Percentiles rank a stretch among this genome's conserved stretches.
Evolutionary conservation across 2,888 invertebrate species (phyloP).

Genomic region (Labia minor): DNA sequence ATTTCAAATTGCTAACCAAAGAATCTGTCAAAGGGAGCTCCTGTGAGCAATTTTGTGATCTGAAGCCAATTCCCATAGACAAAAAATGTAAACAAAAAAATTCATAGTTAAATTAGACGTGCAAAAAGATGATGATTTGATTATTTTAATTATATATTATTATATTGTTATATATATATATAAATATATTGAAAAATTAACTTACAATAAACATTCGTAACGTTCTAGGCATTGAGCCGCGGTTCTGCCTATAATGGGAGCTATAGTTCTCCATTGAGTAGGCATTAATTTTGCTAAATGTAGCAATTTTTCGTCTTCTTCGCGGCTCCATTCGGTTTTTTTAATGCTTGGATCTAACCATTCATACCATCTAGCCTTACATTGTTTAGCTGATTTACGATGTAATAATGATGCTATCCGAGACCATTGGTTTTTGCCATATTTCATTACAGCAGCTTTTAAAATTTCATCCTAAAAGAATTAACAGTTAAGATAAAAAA

Average conservation of each 20-base stretch:
- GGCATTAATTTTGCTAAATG: constrained; percentile 99
- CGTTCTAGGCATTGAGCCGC: constrained; percentile 97
- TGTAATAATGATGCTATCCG: constrained; percentile 96
- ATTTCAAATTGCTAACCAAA: no score
- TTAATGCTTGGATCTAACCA: constrained; percentile 99
- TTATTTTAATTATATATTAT: no score
- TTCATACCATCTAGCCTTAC: constrained; percentile 98
- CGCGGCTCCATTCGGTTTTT: constrained; percentile 99
- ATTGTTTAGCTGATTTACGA: constrained; percentile 97
- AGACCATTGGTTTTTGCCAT: constrained; percentile 99
- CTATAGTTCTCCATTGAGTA: constrained; percentile 98
- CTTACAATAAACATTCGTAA: constrained; percentile 89
- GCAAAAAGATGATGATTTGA: no score
- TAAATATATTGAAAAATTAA: no score
- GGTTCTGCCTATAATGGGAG: constrained; percentile 96
- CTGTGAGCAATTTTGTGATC: no score
- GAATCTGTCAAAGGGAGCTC: no score
- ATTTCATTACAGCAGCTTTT: constrained; percentile 99
- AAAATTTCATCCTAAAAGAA: constrained; percentile 92
- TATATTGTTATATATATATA: no score
- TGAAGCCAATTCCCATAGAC: no score
- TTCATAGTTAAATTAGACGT: no score
- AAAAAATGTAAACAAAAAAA: no score
- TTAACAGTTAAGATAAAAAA: not conserved
- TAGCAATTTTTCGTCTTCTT: constrained; percentile 95